Evolutionary conservation across 1,140 invertebrate species (phyloP), one percentile per base, ranked within the genome.

Genomic region (Cataglyphis hispanica): DNA sequence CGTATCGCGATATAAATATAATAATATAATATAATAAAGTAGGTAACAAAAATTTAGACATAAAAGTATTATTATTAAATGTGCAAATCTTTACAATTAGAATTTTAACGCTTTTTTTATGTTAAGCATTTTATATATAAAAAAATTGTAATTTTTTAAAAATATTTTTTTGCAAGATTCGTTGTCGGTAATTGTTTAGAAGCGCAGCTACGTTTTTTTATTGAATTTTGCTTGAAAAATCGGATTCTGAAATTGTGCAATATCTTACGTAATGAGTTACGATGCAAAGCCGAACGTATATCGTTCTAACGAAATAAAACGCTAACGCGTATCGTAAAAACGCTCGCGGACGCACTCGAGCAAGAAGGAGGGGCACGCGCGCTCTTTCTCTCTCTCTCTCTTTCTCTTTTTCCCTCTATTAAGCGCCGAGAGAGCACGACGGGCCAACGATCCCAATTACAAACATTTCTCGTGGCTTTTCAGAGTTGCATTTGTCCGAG

Each of bases 401-500:
- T 75, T 61, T 64, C 25, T 50, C 50, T 77, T 40, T 19, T 25
- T 76, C 11, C 27, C 83, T 78, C 86, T 81, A 60, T 43, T 76
- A 86, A 89, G 58, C 31, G 27, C 56, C 75, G 19, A 25, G 83
- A 58, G 75, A 87, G 63, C 70, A 88, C 78, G 88, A 87, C 86
- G 90, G 89, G 90, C 89, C 86, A 92, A 93, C 92, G 94, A 93
- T 94, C 91, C 92, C 92, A 94, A 94, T 94, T 94, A 94, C 91
- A 94, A 94, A 94, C 92, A 94, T 93, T 93, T 92, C 92, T 93
- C 87, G 89, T 92, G 77, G 88, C 88, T 89, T 92, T 93, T 90
- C 87, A 84, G 87, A 91, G 85, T 89, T 91, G 87, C 91, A 93
- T 92, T 92, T 92, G 87, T 64, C 76, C 76, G 80, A 90, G 84